A percentile compares a stretch with the other conserved stretches of the same genome.
phyloP scores from a whole-genome alignment of 2,888 invertebrate species.

The Nemoura dubitans region DNA sequence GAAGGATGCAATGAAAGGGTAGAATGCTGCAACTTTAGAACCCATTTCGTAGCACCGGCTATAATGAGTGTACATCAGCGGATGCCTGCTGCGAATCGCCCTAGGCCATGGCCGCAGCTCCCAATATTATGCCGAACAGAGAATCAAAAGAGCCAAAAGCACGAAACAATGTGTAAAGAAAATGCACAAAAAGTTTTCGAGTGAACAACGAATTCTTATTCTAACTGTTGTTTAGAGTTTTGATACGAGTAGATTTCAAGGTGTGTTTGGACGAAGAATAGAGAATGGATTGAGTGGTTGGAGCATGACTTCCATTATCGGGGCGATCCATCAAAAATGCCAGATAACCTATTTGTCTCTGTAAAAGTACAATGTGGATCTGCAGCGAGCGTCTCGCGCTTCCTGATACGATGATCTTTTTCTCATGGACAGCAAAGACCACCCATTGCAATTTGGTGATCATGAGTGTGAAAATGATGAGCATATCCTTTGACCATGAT shows the following conservation, averaged over 20 bases:
- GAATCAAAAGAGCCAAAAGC: slow-evolving; percentile 14
- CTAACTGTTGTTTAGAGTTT: slow-evolving; percentile 33
- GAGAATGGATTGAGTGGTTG: slow-evolving; percentile 27
- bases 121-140: slow-evolving; percentile 18
- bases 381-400: background rate
- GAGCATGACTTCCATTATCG: slow-evolving; percentile 33
- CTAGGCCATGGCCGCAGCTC: slow-evolving; percentile 14
- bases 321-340: slow-evolving; percentile 27
- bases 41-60: slow-evolving; percentile 17
- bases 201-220: slow-evolving; percentile 18
- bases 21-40: slow-evolving; percentile 27
- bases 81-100: slow-evolving; percentile 7
- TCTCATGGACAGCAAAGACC: slow-evolving; percentile 8
- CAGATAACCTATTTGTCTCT: slow-evolving; percentile 30
- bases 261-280: slow-evolving; percentile 30
- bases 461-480: background rate
- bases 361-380: slow-evolving; percentile 26
- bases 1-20: slow-evolving; percentile 32
- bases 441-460: background rate
- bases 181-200: slow-evolving; percentile 29
- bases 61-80: slow-evolving; percentile 34
- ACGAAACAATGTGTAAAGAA: slow-evolving; percentile 12
- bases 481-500: background rate
- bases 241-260: slow-evolving; percentile 33
- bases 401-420: background rate